A percentile compares a stretch with the other conserved stretches of the same genome.
Evolutionary conservation across 2,888 invertebrate species (phyloP).

Genomic region (Halictus quadricinctus): DNA sequence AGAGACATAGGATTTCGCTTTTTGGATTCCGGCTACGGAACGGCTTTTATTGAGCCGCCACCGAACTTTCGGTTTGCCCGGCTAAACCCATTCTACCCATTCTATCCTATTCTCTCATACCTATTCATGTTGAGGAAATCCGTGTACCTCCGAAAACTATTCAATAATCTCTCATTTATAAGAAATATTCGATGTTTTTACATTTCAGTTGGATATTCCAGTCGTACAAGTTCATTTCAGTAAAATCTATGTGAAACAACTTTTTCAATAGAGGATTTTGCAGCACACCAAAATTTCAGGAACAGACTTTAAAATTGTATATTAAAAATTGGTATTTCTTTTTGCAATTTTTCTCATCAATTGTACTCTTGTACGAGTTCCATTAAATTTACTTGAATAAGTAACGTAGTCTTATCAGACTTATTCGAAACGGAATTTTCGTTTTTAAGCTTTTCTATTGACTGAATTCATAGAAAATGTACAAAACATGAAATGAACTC

Average conservation of each 20-base stretch:
- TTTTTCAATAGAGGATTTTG: too few species aligned
- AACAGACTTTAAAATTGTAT: too few species aligned
- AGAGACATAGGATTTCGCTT: constrained; percentile 47
- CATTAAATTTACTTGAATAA: too few species aligned
- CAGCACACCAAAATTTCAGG: too few species aligned
- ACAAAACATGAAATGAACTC: too few species aligned
- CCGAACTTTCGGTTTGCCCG: background rate
- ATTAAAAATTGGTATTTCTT: background rate
- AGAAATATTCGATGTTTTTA: background rate
- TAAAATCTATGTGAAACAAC: background rate
- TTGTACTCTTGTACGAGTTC: too few species aligned
- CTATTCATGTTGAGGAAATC: background rate
- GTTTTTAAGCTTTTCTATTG: too few species aligned
- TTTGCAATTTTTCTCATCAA: background rate
- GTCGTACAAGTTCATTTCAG: background rate
- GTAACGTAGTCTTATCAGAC: too few species aligned
- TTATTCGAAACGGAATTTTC: too few species aligned
- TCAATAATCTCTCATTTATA: background rate
- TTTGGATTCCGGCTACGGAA: constrained; percentile 6
- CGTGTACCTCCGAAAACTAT: background rate
- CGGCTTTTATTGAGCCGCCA: background rate
- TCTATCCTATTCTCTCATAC: background rate
- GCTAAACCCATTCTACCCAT: background rate
- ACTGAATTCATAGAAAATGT: too few species aligned
- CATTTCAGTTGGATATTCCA: background rate